phyloP scores from a whole-genome alignment of 2,888 invertebrate genomes.

The Eupithecia tripunctaria region DNA sequence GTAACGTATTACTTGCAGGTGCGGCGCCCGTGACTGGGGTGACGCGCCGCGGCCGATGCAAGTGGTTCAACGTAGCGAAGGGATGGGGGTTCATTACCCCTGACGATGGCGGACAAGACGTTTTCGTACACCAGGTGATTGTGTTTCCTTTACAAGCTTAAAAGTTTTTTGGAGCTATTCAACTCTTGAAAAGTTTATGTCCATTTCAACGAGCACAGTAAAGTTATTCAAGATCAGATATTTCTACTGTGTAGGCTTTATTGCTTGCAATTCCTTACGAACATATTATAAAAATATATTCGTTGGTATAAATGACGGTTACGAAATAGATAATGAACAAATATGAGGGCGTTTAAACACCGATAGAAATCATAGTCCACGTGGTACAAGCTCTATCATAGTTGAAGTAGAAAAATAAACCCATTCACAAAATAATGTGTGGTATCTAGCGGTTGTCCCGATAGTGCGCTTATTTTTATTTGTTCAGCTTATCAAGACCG shows the following conservation, averaged over 20 bases:
- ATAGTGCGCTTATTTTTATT: conserved; percentile 83
- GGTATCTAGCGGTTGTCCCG: conserved; percentile 81
- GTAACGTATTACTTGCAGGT: conserved; percentile 64
- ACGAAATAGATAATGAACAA: conserved; percentile 14
- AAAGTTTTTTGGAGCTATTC: conserved; percentile 22
- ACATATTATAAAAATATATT: not conserved
- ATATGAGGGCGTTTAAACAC: conserved; percentile 18
- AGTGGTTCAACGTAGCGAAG: conserved; percentile 98
- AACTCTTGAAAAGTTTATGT: conserved; percentile 4
- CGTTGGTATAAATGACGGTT: conserved; percentile 19
- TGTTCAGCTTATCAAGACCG: conserved; percentile 83
- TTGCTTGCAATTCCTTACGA: not conserved
- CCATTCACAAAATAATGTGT: conserved; percentile 71
- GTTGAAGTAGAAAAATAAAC: conserved; percentile 66
- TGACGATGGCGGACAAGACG: conserved; percentile 94
- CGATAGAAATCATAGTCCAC: conserved; percentile 30
- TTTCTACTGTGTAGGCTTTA: not conserved
- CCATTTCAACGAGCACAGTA: not conserved
- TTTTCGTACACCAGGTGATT: conserved; percentile 96
- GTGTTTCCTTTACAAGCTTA: conserved; percentile 37
- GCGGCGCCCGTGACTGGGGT: conserved; percentile 81
- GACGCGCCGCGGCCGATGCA: conserved; percentile 91
- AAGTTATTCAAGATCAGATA: not conserved
- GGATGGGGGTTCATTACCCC: conserved; percentile 98
- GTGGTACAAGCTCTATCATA: conserved; percentile 47